phyloP scores from a whole-genome alignment of 2,888 invertebrate genomes.

The Galerucella calmariensis region DNA sequence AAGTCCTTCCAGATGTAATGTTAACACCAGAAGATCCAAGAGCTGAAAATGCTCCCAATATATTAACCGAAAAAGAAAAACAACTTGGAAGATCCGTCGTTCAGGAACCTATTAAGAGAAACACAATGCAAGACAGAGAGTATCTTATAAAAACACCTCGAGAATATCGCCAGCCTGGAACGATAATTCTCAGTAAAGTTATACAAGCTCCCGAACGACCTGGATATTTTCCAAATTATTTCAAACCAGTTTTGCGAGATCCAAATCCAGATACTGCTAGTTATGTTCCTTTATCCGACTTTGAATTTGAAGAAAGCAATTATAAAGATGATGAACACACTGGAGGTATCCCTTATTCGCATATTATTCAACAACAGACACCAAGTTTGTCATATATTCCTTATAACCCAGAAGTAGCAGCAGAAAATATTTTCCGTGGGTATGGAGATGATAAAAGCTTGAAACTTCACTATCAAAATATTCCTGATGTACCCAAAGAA shows the following conservation, averaged over 20 bases:
- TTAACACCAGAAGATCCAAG: conserved; percentile 27
- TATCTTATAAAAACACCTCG: conserved; percentile 20
- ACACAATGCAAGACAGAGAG: conserved; percentile 43
- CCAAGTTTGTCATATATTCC: neutral
- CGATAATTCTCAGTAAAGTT: conserved; percentile 30
- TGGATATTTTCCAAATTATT: conserved; percentile 24
- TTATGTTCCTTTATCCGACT: neutral
- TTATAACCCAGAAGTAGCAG: neutral
- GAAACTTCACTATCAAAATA: neutral
- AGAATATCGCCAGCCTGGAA: conserved; percentile 12
- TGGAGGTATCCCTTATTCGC: neutral
- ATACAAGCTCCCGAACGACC: conserved; percentile 19
- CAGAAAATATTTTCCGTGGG: neutral
- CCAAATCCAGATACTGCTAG: neutral
- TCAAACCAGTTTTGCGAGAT: conserved; percentile 14
- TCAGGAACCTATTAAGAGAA: conserved; percentile 28
- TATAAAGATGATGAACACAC: neutral
- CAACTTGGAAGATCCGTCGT: conserved; percentile 42
- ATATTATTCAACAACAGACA: neutral
- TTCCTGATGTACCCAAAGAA: neutral
- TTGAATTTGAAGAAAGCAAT: neutral
- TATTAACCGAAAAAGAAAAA: conserved; percentile 37
- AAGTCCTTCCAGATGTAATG: conserved; percentile 44
- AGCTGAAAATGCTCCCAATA: neutral
- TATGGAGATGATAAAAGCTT: neutral